Evolutionary conservation across 1,140 invertebrate genomes (phyloP).

Genomic region (Aphis craccivora): DNA sequence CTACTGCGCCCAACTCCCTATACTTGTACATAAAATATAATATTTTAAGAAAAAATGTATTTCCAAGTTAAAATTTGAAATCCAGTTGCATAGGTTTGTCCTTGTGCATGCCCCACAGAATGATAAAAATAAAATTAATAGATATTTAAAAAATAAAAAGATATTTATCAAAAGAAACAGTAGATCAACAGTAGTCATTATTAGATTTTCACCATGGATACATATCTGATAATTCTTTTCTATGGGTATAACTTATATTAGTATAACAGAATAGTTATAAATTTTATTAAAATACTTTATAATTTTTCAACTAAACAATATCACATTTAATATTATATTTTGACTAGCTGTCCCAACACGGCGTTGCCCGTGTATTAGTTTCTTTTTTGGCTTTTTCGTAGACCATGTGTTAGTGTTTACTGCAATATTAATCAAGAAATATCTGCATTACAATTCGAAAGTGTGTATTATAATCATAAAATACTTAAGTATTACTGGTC

Average conservation of each 20-base stretch:
- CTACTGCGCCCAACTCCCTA: not conserved
- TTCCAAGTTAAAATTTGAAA: not conserved
- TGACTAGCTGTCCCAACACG: no score
- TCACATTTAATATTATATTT: not conserved
- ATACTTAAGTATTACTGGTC: no score
- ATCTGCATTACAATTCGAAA: no score
- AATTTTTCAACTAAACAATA: not conserved
- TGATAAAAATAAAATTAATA: not conserved
- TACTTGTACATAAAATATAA: conserved; percentile 27
- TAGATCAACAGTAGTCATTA: not conserved
- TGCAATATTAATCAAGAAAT: no score
- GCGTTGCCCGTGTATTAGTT: no score
- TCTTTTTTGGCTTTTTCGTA: no score
- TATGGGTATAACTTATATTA: not conserved
- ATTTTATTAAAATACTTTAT: not conserved
- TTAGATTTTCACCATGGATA: conserved; percentile 4
- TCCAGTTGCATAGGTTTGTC: not conserved
- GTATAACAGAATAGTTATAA: not conserved
- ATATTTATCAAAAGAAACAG: not conserved
- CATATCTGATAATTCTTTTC: not conserved
- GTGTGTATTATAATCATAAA: no score
- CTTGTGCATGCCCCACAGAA: not conserved
- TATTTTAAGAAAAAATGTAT: not conserved
- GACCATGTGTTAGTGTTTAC: no score
- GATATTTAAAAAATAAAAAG: not conserved